Base-by-base conservation (phyloP, 2,113 vertebrate species). In the Neotragus pygmaeus region DNA sequence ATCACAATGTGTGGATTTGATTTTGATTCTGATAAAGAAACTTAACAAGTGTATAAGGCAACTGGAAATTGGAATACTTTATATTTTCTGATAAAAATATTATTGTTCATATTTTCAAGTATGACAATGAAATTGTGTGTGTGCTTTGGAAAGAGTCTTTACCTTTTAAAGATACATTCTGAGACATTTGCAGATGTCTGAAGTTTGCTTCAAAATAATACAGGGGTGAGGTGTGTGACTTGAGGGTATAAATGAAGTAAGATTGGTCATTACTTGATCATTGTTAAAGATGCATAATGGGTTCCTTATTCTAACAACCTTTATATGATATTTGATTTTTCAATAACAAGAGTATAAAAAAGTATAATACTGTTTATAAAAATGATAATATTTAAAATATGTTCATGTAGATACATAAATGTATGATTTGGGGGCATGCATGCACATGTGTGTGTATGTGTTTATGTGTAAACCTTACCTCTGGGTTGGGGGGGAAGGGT, bases 131-230 rank as follows among this genome's bases (percentile, higher is more conserved):
- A 78, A 49, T 47, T 78, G 16, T 81, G 9, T 58, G 12, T 85
- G 4, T 90, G 75, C 64, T 93, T 93, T 64, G 66, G 66, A 81
- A 91, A 45, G 19, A 64, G 14, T 45, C 13, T 30, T 58, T 64
- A 64, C 17, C 70, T 62, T 57, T 91, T 36, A 60, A 90, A 36
- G 6, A 73, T 43, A 45, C 6, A 75, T 92, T 70, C 33, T 80
- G 57, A 96, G 88, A 80, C 51, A 60, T 85, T 91, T 75, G 62
- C 19, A 90, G 64, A 94, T 62, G 17, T 62, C 49, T 43, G 39
- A 43, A 15, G 78, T 94, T 92, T 73, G 11, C 39, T 87, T 95
- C 13, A 62, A 47, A 83, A 64, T 43, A 84, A 81, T 39, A 36
- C 19, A 62, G 1, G 23, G 7, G 2, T 82, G 0, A 51, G 7